Conservation (phyloP, 2,888 invertebrate species). For the Nysson spinosus region DNA sequence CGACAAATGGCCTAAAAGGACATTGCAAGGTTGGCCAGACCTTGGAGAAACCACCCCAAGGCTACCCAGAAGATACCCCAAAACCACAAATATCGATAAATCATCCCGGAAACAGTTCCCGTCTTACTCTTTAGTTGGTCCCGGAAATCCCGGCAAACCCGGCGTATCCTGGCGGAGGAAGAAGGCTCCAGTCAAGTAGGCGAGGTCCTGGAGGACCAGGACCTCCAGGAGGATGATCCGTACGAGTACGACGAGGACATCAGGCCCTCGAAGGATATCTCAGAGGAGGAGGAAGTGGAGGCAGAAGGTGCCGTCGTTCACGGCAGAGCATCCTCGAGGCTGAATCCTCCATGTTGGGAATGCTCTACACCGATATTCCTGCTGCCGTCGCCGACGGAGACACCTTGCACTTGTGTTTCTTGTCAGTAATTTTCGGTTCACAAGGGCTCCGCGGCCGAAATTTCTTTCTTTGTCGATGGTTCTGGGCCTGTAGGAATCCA, state of each 20-base stretch:
- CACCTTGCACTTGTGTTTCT: conserved; percentile 66
- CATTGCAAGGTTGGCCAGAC: too few species aligned
- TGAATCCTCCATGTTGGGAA: conserved; percentile 65
- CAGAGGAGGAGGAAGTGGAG: conserved; percentile 27
- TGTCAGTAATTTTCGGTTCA: conserved; percentile 62
- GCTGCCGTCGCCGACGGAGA: conserved; percentile 67
- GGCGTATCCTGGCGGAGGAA: conserved; percentile 57
- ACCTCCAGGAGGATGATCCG: conserved; percentile 74
- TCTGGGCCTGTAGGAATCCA: too few species aligned
- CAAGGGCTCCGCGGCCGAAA: conserved; percentile 22
- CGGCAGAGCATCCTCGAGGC: conserved; percentile 38
- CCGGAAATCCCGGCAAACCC: conserved; percentile 41
- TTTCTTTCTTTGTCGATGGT: too few species aligned
- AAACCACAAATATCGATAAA: too few species aligned
- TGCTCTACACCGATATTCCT: conserved; percentile 72
- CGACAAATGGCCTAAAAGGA: too few species aligned
- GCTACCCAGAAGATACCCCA: too few species aligned
- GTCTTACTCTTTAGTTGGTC: conserved; percentile 42
- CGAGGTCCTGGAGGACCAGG: conserved; percentile 54
- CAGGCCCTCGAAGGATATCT: conserved; percentile 55
- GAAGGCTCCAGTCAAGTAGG: conserved; percentile 22
- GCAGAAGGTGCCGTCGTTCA: conserved; percentile 30
- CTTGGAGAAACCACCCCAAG: too few species aligned
- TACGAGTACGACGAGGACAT: conserved; percentile 78
- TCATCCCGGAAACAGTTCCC: too few species aligned